Evolutionary conservation across 1,140 invertebrate genomes (phyloP).

Genomic region (Drosophila murphyi): DNA sequence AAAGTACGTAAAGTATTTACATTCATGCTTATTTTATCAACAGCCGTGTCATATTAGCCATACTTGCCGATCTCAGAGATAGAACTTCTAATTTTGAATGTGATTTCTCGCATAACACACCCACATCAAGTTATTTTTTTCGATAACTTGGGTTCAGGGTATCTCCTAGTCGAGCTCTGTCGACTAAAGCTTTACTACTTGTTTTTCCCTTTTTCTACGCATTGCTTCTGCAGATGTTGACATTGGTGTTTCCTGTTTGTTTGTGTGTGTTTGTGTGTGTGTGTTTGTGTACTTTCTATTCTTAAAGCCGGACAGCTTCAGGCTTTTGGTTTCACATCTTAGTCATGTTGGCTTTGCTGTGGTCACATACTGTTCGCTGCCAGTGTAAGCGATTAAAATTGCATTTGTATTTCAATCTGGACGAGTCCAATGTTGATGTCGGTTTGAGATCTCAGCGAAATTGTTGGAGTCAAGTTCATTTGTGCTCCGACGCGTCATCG

Average conservation of each 20-base stretch:
- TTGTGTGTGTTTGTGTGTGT: neutral
- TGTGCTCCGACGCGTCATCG: too few species aligned
- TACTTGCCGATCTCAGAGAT: too few species aligned
- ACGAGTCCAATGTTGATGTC: constrained; percentile 29
- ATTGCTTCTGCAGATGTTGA: constrained; percentile 47
- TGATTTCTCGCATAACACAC: neutral
- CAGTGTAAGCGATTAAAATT: constrained; percentile 5
- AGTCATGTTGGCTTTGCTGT: constrained; percentile 56
- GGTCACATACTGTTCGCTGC: constrained; percentile 11
- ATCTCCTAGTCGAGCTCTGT: neutral
- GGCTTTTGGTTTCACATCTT: constrained; percentile 54
- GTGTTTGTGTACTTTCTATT: constrained; percentile 36
- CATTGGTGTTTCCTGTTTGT: constrained; percentile 43
- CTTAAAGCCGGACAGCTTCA: constrained; percentile 72
- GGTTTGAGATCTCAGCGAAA: too few species aligned
- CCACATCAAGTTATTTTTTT: neutral
- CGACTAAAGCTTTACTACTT: constrained; percentile 21
- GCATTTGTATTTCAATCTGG: constrained; percentile 35
- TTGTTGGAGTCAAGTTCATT: too few species aligned
- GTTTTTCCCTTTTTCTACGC: constrained; percentile 45
- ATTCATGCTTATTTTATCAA: too few species aligned
- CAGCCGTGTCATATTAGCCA: too few species aligned
- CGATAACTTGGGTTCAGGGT: neutral
- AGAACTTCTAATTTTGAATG: too few species aligned
- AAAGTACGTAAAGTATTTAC: too few species aligned